Conservation (phyloP, 2,113 vertebrate genomes). For the Trochalopteron elliotii region DNA sequence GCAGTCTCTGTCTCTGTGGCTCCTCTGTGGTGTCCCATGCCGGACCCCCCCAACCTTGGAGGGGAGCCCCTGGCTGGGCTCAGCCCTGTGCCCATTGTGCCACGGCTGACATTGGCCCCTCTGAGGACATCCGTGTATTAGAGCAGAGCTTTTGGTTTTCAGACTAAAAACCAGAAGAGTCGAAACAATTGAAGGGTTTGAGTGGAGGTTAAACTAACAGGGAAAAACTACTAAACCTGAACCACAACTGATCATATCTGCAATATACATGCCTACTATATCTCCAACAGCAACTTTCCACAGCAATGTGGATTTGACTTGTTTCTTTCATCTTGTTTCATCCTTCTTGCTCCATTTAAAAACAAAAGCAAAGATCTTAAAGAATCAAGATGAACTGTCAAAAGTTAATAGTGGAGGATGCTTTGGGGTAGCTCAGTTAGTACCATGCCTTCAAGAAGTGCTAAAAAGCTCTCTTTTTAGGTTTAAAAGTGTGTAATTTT, state of each 20-base stretch:
- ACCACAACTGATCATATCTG: background rate
- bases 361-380: background rate
- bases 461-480: background rate
- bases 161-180: background rate
- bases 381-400: background rate
- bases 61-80: background rate
- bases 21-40: rapidly evolving
- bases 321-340: background rate
- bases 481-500: background rate
- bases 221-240: background rate
- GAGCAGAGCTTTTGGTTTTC: background rate
- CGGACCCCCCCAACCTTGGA: rapidly evolving
- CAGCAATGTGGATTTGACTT: background rate
- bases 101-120: background rate
- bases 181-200: background rate
- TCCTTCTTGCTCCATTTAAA: background rate
- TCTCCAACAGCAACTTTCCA: background rate
- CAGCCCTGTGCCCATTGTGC: rapidly evolving
- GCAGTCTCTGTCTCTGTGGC: rapidly evolving
- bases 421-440: background rate
- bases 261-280: background rate
- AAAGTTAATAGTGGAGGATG: background rate
- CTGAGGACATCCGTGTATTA: background rate
- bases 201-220: background rate
- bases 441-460: background rate